Evolutionary conservation across 2,113 vertebrate genomes (phyloP).

Genomic region (Calidris pygmaea): DNA sequence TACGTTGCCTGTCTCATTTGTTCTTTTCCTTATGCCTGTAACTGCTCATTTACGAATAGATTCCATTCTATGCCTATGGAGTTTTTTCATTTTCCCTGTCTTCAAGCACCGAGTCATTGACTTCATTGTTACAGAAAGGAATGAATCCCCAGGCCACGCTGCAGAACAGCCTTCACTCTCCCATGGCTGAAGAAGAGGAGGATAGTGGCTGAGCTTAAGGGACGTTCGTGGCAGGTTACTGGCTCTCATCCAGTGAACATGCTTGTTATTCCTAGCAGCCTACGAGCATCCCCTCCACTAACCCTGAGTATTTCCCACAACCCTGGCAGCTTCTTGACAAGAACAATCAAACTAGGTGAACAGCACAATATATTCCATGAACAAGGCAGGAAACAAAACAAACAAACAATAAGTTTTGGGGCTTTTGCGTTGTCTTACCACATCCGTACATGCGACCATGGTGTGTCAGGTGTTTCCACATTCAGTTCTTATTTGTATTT

Average conservation of each 20-base stretch:
- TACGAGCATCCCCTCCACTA: not conserved
- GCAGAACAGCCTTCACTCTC: not conserved
- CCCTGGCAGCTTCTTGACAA: not conserved
- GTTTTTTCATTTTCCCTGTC: not conserved
- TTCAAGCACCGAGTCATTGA: not conserved
- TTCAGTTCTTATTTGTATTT: not conserved
- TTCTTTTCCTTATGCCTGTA: not conserved
- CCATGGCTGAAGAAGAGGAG: not conserved
- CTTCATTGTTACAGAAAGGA: not conserved
- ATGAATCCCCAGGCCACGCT: not conserved
- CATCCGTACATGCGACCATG: rapidly evolving
- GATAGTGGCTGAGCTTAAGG: not conserved
- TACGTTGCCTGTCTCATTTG: not conserved
- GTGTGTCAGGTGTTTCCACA: not conserved
- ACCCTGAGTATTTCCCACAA: not conserved
- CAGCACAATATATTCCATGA: not conserved
- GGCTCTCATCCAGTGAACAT: not conserved
- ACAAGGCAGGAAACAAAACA: not conserved
- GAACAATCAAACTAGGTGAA: not conserved
- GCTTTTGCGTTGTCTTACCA: not conserved
- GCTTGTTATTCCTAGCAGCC: not conserved
- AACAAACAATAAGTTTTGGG: not conserved
- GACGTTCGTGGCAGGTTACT: not conserved
- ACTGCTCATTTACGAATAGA: conserved; percentile 38
- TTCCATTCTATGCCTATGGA: not conserved